Base-by-base conservation (phyloP, 2,888 invertebrate species). In the Cyclophora punctaria region DNA sequence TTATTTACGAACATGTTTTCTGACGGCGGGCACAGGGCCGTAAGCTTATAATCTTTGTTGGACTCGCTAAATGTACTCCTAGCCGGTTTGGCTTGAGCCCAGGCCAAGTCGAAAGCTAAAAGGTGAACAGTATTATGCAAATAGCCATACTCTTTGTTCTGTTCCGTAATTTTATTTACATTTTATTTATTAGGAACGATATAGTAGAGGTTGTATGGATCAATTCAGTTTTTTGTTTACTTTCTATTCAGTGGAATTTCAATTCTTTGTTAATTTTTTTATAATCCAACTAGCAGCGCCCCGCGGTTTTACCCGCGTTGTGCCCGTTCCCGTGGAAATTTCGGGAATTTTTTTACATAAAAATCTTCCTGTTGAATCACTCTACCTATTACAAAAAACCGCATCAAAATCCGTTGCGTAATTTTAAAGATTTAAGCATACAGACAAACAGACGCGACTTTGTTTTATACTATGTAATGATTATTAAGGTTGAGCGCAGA, bases 51-150 rank as follows among this genome's bases (percentile, higher is more conserved):
- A 82, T 83, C 83, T 80, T 75, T 67, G 58, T 67, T 64, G 71
- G 69, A 67, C 65, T 71, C 68, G 63, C 73, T 78, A 80, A 84
- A 83, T 78, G 71, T 74, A 20, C 20, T 20, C 20, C 20, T 20
- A 77, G 68, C 78, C 68, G 79, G 82, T 71, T 85, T 86, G 86
- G 86, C 86, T 79, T 73, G 58, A 69, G 69, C 81, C 86, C 83
- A 84, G 79, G 59, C 67, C 72, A 62, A 69, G 73, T 73, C 75
- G 75, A 68, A 73, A 78, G 75, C 76, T 76, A 77, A 85, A 86
- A 85, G 85, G 86, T 84, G 82, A 78, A 81, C 78, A 77, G 75
- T 71, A 83, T 85, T 87, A 87, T 87, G 87, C 77, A 87, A 86
- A 87, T 86, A 71, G 75, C 71, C 73, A 67, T 75, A 80, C 80